Evolutionary conservation across 1,140 invertebrate genomes (phyloP).

Genomic region (Drosophila trapezifrons): DNA sequence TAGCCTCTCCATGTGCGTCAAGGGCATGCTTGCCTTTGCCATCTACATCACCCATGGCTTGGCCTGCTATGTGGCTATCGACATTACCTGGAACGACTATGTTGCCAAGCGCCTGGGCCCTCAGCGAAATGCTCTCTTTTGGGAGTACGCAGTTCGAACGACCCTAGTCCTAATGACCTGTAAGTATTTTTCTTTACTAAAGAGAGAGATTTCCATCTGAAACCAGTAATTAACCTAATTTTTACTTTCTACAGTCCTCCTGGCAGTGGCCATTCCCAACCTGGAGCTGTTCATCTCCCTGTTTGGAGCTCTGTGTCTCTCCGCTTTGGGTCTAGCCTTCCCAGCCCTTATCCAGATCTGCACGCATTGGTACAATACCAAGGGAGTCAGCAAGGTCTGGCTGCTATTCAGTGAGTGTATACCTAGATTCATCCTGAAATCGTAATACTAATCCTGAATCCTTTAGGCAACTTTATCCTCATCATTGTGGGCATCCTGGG

Average conservation of each 20-base stretch:
- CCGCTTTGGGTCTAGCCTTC: constrained; percentile 93
- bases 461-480: constrained; percentile 88
- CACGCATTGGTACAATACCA: constrained; percentile 87
- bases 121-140: constrained; percentile 85
- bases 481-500: constrained; percentile 88
- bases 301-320: constrained; percentile 93
- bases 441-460: neutral
- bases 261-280: constrained; percentile 91
- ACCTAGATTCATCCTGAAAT: neutral
- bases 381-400: constrained; percentile 77
- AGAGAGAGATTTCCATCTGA: neutral
- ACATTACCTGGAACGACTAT: constrained; percentile 92
- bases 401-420: constrained; percentile 66
- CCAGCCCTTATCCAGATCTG: constrained; percentile 92
- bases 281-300: constrained; percentile 95
- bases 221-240: neutral
- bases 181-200: constrained; percentile 85
- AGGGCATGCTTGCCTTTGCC: constrained; percentile 90
- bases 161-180: constrained; percentile 90
- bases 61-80: constrained; percentile 94
- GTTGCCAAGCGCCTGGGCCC: constrained; percentile 78
- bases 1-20: constrained; percentile 89
- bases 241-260: constrained; percentile 86
- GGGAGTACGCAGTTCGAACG: constrained; percentile 89
- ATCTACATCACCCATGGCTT: constrained; percentile 93